Evolutionary conservation across 2,113 vertebrate genomes (phyloP).

Genomic region (Craseonycteris thonglongyai): DNA sequence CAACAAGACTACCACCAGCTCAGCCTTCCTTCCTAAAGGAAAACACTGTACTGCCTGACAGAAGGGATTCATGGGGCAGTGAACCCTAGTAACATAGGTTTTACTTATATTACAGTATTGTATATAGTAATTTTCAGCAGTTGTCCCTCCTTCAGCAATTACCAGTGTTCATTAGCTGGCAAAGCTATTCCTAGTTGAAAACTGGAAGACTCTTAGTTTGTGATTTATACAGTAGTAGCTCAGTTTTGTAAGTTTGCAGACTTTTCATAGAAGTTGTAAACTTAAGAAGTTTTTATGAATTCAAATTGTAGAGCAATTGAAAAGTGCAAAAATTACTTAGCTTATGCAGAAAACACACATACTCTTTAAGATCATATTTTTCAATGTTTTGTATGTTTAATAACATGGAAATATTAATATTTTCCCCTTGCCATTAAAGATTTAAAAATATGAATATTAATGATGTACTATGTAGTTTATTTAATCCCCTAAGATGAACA

Average conservation of each 20-base stretch:
- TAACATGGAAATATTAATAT: background rate
- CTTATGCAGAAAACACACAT: background rate
- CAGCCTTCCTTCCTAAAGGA: background rate
- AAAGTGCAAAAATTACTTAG: background rate
- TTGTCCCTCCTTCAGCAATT: background rate
- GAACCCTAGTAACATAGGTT: background rate
- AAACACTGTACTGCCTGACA: background rate
- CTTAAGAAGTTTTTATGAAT: background rate
- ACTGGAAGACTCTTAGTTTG: background rate
- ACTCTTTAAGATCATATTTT: background rate
- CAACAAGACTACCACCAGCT: background rate
- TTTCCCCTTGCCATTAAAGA: background rate
- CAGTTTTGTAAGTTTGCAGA: background rate
- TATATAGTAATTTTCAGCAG: background rate
- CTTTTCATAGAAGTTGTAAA: background rate
- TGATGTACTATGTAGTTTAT: background rate
- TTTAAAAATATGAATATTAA: slow-evolving; percentile 6
- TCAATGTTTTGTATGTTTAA: slow-evolving; percentile 17
- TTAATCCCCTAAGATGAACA: background rate
- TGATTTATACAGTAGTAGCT: background rate
- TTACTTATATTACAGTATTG: background rate
- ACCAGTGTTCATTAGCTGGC: background rate
- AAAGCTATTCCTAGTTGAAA: slow-evolving; percentile 3
- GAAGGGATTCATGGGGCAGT: background rate
- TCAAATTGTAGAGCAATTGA: background rate